Base-by-base conservation (phyloP, 92 coral and sea anemone genomes). In the Plumapathes pennacea region DNA sequence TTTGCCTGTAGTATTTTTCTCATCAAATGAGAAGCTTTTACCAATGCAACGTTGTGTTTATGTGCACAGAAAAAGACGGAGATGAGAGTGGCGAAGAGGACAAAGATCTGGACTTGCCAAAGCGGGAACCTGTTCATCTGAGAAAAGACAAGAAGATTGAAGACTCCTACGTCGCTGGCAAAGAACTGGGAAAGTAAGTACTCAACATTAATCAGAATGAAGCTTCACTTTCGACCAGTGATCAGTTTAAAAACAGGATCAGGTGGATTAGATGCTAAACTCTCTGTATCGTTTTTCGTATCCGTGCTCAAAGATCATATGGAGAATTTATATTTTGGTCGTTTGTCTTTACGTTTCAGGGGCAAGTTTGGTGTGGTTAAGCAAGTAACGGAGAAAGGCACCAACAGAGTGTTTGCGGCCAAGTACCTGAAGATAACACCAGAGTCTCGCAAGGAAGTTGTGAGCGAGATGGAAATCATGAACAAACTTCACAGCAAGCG, bases 351-450 rank as follows among this genome's bases (percentile, higher is more conserved):
- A 61, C 48, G 60, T 76, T 50, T 27, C 50, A 85, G 95, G 76
- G 95, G 95, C 15, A 92, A 92, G 62, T 92, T 92, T 54, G 98
- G 98, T 25, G 96, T 89, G 22, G 98, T 92, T 13, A 84, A 90
- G 72, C 76, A 88, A 40, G 95, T 86, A 10, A 88, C 76, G 64
- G 85, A 92, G 28, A 92, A 90, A 48, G 78, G 85, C 43, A 80
- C 89, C 0, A 96, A 96, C 1, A 83, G 66, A 9, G 67, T 84
- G 38, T 90, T 80, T 26, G 98, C 98, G 10, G 98, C 98, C 17
- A 92, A 92, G 81, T 92, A 83, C 53, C 79, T 92, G 51, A 85
- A 83, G 41, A 89, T 85, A 13, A 84, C 98, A 17, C 57, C 87
- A 13, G 96, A 89, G 48, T 92, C 98, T 5, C 72, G 96, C 43